A percentile compares a stretch with the other conserved stretches of the same genome.
phyloP scores from a whole-genome alignment of 2,113 vertebrate genomes.

The Hypocryptadius cinnamomeus region DNA sequence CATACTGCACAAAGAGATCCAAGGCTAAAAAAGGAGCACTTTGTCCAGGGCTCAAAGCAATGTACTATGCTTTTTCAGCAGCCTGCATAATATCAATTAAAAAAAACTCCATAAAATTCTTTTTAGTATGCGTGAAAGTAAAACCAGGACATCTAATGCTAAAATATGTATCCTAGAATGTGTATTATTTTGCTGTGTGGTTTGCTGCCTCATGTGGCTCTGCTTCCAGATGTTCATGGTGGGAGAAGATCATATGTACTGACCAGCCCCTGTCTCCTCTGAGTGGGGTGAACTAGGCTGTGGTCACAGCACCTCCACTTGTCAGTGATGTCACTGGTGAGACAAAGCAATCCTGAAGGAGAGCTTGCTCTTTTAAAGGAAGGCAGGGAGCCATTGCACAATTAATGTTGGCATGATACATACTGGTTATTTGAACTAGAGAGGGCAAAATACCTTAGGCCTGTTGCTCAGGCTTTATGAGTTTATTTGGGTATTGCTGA shows the following conservation, averaged over 20 bases:
- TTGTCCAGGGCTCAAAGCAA: not conserved
- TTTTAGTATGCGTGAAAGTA: not conserved
- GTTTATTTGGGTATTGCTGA: not conserved
- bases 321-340: not conserved
- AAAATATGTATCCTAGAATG: not conserved
- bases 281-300: not conserved
- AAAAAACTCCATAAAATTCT: not conserved
- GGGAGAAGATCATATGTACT: accelerated
- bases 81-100: not conserved
- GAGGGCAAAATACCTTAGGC: not conserved
- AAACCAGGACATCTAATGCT: not conserved
- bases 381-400: not conserved
- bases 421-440: not conserved
- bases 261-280: not conserved
- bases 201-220: not conserved
- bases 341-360: not conserved
- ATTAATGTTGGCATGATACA: not conserved
- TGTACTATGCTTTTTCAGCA: not conserved
- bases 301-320: not conserved
- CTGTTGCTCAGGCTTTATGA: not conserved
- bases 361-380: not conserved
- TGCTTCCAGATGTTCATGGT: not conserved
- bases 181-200: not conserved
- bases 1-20: not conserved
- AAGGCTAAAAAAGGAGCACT: not conserved